Base-by-base conservation (phyloP, 1,140 invertebrate genomes). In the Achatina immaculata region DNA sequence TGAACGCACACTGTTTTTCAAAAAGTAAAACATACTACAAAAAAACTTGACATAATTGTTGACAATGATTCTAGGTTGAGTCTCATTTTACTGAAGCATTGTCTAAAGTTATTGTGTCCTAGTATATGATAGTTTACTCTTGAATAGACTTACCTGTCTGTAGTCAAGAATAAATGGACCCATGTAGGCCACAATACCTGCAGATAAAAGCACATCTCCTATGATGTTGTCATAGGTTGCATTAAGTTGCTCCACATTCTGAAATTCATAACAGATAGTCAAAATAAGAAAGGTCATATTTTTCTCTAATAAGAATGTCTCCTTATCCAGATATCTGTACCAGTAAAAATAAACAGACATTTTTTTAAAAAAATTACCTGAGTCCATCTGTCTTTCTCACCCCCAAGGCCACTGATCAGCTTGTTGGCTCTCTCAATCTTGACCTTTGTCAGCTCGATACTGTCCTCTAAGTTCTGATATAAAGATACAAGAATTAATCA, bases 371-470 rank as follows among this genome's bases (percentile, higher is more conserved):
- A 40, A 48, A 73, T 71, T 80, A 90, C 90, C 85, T 89, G 85
- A 72, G 89, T 91, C 91, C 91, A 92, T 82, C 91, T 86, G 51
- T 87, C 86, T 77, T 90, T 91, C 84, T 92, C 91, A 51, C 90
- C 91, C 58, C 91, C 90, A 28, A 92, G 85, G 31, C 91, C 91
- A 86, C 88, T 90, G 55, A 91, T 91, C 58, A 92, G 81, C 68
- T 91, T 91, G 40, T 91, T 88, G 43, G 91, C 91, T 83, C 90
- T 84, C 38, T 87, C 88, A 74, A 92, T 90, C 82, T 91, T 92
- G 14, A 91, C 84, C 79, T 90, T 90, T 6, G 89, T 90, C 65
- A 92, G 73, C 72, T 90, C 88, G 75, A 91, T 91, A 83, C 90
- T 90, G 73, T 90, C 85, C 81, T 92, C 90, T 68, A 92, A 82